A percentile compares a stretch with the other conserved stretches of the same genome.
Conservation (phyloP, 2,888 invertebrate species). For the Athripsodes cinereus region DNA sequence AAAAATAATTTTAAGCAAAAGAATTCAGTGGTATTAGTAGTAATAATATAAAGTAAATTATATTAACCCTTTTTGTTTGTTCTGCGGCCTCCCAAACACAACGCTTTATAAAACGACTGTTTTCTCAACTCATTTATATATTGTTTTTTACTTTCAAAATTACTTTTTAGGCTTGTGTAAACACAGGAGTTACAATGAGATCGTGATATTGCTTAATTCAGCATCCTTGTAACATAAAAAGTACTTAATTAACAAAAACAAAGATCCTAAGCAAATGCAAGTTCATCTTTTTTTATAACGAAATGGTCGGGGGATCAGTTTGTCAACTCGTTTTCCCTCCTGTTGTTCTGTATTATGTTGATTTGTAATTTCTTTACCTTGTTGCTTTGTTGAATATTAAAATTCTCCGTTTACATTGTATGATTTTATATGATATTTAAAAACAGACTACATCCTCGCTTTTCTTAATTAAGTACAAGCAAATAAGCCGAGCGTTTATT, state of each 20-base stretch:
- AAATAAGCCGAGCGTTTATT: too few relatives aligned
- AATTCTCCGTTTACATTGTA: too few relatives aligned
- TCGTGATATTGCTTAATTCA: conserved; percentile 21
- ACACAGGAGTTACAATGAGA: conserved; percentile 13
- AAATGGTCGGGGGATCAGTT: conserved; percentile 7
- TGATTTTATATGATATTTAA: too few relatives aligned
- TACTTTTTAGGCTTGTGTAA: conserved; percentile 19
- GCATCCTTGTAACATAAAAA: conserved; percentile 33
- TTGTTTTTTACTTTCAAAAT: conserved; percentile 17
- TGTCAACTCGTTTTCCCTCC: conserved; percentile 10
- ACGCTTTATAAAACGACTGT: background rate
- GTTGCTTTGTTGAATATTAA: too few relatives aligned
- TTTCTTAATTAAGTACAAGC: too few relatives aligned
- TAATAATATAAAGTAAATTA: background rate
- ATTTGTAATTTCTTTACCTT: too few relatives aligned
- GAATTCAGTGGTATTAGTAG: too few relatives aligned
- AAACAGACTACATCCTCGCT: too few relatives aligned
- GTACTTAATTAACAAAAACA: conserved; percentile 22
- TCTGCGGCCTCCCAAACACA: background rate
- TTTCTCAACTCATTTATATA: background rate
- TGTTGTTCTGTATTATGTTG: too few relatives aligned
- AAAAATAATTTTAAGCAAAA: too few relatives aligned
- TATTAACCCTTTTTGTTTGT: background rate
- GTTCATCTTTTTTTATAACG: conserved; percentile 15
- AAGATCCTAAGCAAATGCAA: conserved; percentile 28